Evolutionary conservation across 2,113 vertebrate genomes (phyloP).

Genomic region (Lepus timidus): DNA sequence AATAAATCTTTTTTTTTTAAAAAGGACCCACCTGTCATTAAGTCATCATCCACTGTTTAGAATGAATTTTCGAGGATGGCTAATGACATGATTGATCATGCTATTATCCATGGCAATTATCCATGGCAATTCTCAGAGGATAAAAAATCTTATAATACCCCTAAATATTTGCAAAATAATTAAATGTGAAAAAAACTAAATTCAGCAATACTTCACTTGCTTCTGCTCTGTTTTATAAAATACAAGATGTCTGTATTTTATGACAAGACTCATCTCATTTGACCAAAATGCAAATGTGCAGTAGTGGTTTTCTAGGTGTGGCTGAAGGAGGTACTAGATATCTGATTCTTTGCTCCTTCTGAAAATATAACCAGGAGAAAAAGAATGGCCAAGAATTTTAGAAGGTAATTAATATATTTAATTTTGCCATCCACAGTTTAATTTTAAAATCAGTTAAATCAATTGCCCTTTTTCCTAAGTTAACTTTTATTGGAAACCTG

Average conservation of each 20-base stretch:
- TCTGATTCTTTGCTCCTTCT: slow-evolving; percentile 8
- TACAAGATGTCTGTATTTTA: background rate
- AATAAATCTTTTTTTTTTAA: too few species aligned
- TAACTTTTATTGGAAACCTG: background rate
- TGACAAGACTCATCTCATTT: background rate
- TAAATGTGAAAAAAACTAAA: slow-evolving; percentile 9
- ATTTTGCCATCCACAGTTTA: background rate
- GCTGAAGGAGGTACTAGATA: background rate
- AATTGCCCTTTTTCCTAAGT: background rate
- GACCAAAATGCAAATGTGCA: background rate
- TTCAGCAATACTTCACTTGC: background rate
- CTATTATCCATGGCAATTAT: background rate
- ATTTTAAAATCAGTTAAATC: background rate
- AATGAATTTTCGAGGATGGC: background rate
- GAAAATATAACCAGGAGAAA: slow-evolving; percentile 2
- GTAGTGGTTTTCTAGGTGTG: background rate
- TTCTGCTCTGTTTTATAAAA: background rate
- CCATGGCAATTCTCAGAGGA: background rate
- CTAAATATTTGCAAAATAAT: slow-evolving; percentile 19
- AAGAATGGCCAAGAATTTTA: background rate
- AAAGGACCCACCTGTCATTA: background rate
- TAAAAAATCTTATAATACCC: background rate
- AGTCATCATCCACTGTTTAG: background rate
- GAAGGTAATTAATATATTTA: background rate
- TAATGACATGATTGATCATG: background rate